These are phyloP conservation scores for Melierax canorus DNA, from an alignment of 2,113 vertebrate genomes.

Conservation along the genomic window DNA sequence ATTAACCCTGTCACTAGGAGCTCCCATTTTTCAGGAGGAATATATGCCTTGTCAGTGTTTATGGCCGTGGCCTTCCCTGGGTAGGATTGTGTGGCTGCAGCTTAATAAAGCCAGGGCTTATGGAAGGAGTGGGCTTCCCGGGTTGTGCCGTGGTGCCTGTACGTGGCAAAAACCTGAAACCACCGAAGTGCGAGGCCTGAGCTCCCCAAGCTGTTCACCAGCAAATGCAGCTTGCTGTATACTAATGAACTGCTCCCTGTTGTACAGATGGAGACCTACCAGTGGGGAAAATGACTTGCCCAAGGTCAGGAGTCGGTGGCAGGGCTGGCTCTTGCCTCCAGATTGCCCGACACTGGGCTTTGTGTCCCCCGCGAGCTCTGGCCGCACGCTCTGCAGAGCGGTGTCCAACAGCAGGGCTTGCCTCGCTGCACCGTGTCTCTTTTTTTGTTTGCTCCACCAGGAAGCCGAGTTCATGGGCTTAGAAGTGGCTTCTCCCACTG, in stretches of 20 bases:
- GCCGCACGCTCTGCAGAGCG: neutral
- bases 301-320: neutral
- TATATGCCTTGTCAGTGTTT: neutral
- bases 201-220: neutral
- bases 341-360: neutral
- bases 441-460: neutral
- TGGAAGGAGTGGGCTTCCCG: neutral
- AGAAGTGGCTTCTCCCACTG: neutral
- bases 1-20: conserved; percentile 24
- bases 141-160: neutral
- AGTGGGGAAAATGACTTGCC: neutral
- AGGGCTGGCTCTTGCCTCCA: no score
- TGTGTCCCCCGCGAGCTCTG: neutral
- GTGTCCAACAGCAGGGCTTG: neutral
- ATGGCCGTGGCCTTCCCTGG: neutral
- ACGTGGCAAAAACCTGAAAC: neutral
- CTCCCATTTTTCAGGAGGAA: conserved; percentile 20
- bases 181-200: fast-evolving
- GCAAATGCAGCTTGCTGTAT: neutral
- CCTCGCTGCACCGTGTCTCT: neutral
- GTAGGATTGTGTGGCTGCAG: neutral
- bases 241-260: neutral
- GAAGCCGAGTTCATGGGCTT: neutral
- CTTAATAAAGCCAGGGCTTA: neutral
- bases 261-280: neutral